phyloP scores from a whole-genome alignment of 2,888 invertebrate species.

The Strigamia maritima region DNA sequence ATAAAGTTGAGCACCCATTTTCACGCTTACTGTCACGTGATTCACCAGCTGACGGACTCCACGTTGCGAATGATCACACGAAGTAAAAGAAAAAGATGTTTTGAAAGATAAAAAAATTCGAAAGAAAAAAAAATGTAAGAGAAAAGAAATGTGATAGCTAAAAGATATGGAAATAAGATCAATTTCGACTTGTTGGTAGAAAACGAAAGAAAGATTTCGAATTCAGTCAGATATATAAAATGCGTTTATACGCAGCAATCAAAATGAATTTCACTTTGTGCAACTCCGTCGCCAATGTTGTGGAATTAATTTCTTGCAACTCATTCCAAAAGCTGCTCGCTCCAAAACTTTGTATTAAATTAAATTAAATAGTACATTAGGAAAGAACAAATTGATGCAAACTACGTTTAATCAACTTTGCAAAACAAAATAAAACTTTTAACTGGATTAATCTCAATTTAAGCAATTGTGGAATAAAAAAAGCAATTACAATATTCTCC shows the following conservation, averaged over 20 bases:
- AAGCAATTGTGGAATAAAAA: not conserved
- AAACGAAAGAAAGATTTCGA: not conserved
- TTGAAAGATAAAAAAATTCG: not conserved
- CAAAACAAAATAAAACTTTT: not conserved
- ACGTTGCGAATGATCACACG: not conserved
- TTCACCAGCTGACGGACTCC: not conserved
- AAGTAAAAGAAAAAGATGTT: not conserved
- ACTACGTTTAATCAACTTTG: slow-evolving; percentile 14
- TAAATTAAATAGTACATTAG: not conserved
- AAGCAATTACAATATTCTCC: not conserved
- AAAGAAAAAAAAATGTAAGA: not conserved
- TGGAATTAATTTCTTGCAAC: slow-evolving; percentile 20
- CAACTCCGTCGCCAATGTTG: slow-evolving; percentile 10
- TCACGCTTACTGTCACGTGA: slow-evolving; percentile 15
- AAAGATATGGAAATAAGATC: slow-evolving; percentile 3
- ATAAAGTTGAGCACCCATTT: slow-evolving; percentile 23
- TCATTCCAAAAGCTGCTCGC: not conserved
- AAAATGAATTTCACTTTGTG: slow-evolving; percentile 16
- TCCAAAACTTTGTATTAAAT: slow-evolving; percentile 15
- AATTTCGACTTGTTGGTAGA: not conserved
- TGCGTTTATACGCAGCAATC: slow-evolving; percentile 11
- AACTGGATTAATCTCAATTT: not conserved
- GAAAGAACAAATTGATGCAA: slow-evolving; percentile 11
- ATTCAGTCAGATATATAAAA: not conserved
- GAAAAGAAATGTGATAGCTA: not conserved